Conservation (phyloP, 2,113 vertebrate genomes). For the Clarias batrachus region DNA sequence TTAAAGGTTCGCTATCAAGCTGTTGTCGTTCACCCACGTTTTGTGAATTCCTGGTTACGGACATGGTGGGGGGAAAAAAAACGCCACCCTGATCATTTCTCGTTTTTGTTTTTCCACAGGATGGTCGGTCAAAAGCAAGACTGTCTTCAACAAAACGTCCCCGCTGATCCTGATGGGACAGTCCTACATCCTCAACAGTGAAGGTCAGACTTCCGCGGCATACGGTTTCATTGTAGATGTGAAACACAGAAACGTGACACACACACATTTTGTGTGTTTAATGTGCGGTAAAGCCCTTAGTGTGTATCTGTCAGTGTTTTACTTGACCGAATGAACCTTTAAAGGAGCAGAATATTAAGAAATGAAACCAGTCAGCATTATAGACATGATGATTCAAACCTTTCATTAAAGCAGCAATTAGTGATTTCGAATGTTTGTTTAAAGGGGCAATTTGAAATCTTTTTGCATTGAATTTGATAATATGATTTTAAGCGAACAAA, state of each 20-base stretch:
- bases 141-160: conserved; percentile 83
- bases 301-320: not conserved
- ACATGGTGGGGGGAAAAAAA: no score
- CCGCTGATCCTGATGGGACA: conserved; percentile 80
- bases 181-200: conserved; percentile 77
- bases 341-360: not conserved
- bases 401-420: not conserved
- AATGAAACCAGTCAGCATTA: no score
- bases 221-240: not conserved
- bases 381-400: not conserved
- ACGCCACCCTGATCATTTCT: not conserved
- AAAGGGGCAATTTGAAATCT: not conserved
- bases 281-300: not conserved
- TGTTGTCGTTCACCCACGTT: not conserved
- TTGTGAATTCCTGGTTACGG: no score
- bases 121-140: conserved; percentile 87
- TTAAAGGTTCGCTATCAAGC: not conserved
- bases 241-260: not conserved
- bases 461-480: no score
- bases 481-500: not conserved
- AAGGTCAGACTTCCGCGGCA: conserved; percentile 68
- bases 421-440: not conserved
- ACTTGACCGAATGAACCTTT: not conserved
- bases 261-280: not conserved
- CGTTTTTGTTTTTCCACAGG: conserved; percentile 66